These are phyloP conservation scores for Cepaea hortensis DNA, from an alignment of 2,888 invertebrate genomes.

Conservation along the genomic window DNA sequence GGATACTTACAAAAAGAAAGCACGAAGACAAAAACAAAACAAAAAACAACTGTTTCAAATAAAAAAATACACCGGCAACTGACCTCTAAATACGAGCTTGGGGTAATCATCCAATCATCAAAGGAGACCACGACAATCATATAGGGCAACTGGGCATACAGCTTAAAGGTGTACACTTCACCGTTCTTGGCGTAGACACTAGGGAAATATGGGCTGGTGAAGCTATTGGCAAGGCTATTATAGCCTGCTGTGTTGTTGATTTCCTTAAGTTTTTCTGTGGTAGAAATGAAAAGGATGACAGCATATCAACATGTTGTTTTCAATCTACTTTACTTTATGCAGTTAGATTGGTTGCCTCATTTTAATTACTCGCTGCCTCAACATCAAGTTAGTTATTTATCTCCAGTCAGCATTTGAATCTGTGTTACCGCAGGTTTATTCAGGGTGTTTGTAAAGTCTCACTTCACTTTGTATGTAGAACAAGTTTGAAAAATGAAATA, in stretches of 20 bases:
- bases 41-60: not conserved
- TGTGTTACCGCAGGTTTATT: no score
- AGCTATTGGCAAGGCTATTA: not conserved
- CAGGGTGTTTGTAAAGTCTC: no score
- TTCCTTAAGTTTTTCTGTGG: slow-evolving; percentile 18
- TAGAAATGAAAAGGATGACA: not conserved
- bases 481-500: no score
- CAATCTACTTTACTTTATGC: not conserved
- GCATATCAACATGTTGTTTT: not conserved
- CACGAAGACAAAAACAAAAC: no score
- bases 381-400: no score
- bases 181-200: not conserved
- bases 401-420: no score
- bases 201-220: slow-evolving; percentile 39
- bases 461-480: no score
- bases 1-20: no score
- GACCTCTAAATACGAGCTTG: not conserved
- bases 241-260: not conserved
- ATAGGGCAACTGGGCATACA: not conserved
- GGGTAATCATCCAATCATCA: slow-evolving; percentile 16
- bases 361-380: no score
- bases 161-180: slow-evolving; percentile 5
- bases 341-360: not conserved
- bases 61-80: not conserved
- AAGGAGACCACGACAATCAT: not conserved